Percentiles rank a stretch among this genome's conserved stretches.
Conservation (phyloP, 1,140 invertebrate species). For the Yoshiicerus persimilis region DNA sequence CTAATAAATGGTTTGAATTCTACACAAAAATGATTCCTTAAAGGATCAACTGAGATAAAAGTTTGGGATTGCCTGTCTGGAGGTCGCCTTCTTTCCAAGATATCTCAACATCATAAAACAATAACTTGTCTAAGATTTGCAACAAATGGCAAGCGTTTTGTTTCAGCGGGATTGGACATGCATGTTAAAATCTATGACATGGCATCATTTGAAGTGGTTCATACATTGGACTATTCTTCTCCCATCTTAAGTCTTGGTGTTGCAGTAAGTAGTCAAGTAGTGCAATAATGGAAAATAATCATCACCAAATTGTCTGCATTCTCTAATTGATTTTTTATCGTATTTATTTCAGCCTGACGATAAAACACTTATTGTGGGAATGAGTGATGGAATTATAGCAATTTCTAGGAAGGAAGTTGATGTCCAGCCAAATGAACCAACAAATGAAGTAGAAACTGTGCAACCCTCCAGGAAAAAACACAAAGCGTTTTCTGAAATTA, state of each 20-base stretch:
- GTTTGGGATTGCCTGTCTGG: constrained; percentile 90
- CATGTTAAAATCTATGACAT: constrained; percentile 94
- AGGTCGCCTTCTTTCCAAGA: constrained; percentile 75
- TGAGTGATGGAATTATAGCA: constrained; percentile 88
- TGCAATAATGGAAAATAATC: not conserved
- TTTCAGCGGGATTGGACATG: constrained; percentile 88
- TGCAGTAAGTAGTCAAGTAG: constrained; percentile 62
- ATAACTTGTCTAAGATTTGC: constrained; percentile 79
- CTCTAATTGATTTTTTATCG: not conserved
- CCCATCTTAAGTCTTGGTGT: constrained; percentile 82
- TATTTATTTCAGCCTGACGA: constrained; percentile 68
- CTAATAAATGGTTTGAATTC: not conserved
- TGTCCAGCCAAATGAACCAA: constrained; percentile 49
- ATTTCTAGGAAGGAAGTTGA: constrained; percentile 73
- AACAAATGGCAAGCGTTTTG: constrained; percentile 74
- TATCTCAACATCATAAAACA: constrained; percentile 90
- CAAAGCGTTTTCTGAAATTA: constrained; percentile 53
- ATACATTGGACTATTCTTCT: constrained; percentile 87
- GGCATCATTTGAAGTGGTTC: constrained; percentile 79
- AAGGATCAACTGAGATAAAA: constrained; percentile 84
- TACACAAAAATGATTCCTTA: constrained; percentile 15
- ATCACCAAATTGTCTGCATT: not conserved
- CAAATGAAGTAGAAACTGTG: constrained; percentile 54
- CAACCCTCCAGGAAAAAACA: constrained; percentile 49
- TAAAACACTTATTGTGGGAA: constrained; percentile 81